Evolutionary conservation across 2,888 invertebrate species (phyloP).

Genomic region (Phaedon cochleariae): DNA sequence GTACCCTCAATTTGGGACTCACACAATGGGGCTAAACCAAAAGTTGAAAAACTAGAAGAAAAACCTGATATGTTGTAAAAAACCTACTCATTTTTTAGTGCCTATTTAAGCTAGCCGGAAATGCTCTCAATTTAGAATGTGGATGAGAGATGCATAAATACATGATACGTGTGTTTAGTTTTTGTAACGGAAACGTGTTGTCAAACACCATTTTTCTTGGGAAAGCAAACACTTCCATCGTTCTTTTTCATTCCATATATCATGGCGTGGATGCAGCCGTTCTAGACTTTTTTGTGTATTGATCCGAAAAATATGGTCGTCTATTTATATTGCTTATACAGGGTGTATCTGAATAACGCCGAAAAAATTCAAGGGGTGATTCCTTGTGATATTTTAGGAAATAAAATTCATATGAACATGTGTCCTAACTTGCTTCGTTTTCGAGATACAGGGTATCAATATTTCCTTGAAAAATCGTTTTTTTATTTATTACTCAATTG

Average conservation of each 20-base stretch:
- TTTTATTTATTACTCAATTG: too few relatives aligned
- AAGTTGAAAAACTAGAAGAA: too few relatives aligned
- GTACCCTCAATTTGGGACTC: too few relatives aligned
- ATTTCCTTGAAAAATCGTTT: too few relatives aligned
- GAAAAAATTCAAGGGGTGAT: too few relatives aligned
- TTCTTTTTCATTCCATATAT: neutral
- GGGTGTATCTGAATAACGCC: too few relatives aligned
- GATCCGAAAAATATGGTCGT: neutral
- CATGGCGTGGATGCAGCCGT: neutral
- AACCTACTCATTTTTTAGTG: neutral
- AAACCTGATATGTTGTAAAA: too few relatives aligned
- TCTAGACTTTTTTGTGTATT: neutral
- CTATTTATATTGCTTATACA: neutral
- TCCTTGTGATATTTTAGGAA: too few relatives aligned
- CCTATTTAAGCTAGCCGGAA: neutral
- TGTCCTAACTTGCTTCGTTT: too few relatives aligned
- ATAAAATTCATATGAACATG: too few relatives aligned
- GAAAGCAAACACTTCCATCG: neutral
- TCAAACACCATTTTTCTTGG: neutral
- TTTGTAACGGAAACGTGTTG: slow-evolving; percentile 9
- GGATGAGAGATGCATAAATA: neutral
- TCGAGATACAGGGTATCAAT: too few relatives aligned
- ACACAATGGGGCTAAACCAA: too few relatives aligned
- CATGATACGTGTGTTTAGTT: neutral
- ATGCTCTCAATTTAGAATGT: neutral